Conservation (phyloP, 2,113 vertebrate genomes). For the Oreamnos americanus region DNA sequence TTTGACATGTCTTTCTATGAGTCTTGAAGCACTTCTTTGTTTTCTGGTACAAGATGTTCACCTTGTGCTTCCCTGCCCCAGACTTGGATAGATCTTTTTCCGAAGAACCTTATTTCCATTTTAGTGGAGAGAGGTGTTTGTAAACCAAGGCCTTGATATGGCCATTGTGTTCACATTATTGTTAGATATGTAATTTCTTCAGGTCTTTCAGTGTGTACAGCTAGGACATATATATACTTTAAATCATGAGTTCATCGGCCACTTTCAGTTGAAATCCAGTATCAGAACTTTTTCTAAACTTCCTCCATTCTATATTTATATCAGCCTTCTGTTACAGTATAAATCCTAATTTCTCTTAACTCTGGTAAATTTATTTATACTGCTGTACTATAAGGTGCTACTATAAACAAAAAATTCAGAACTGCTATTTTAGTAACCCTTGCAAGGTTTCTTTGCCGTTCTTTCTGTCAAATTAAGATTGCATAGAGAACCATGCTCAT, state of each 20-base stretch:
- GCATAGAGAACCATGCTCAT: neutral
- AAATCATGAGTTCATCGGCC: neutral
- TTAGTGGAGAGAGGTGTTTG: neutral
- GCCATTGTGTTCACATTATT: neutral
- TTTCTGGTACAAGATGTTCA: conserved; percentile 13
- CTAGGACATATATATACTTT: neutral
- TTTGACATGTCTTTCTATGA: neutral
- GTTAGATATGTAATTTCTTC: neutral
- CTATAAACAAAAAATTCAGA: neutral
- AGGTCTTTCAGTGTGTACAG: neutral
- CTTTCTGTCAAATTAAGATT: neutral
- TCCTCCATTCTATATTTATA: neutral
- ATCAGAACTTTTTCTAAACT: neutral
- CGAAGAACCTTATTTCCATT: neutral
- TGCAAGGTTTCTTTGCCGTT: neutral
- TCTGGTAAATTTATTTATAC: neutral
- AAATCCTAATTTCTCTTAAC: neutral
- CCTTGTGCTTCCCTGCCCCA: neutral
- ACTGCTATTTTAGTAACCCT: neutral
- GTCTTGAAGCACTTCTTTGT: neutral
- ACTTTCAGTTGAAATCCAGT: neutral
- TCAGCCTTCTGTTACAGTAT: neutral
- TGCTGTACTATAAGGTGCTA: neutral
- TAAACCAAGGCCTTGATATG: neutral
- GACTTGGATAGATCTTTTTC: neutral